These are phyloP conservation scores for Rotaria socialis DNA, from an alignment of 2,888 invertebrate genomes.

Conservation along the genomic window DNA sequence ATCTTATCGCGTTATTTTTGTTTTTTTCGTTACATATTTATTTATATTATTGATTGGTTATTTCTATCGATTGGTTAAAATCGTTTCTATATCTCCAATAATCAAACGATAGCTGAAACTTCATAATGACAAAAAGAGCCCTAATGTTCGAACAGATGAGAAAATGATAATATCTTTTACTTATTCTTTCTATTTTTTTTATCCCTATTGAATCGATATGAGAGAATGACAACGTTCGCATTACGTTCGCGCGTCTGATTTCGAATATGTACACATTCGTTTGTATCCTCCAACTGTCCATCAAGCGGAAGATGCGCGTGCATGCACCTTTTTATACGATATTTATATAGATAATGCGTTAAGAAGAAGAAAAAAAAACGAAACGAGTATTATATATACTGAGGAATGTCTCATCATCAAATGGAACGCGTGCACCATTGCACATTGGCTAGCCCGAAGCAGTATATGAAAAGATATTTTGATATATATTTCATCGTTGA, in stretches of 20 bases:
- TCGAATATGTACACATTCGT: not conserved
- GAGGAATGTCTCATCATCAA: constrained; percentile 32
- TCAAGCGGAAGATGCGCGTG: constrained; percentile 29
- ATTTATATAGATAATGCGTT: constrained; percentile 6
- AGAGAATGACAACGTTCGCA: constrained; percentile 5
- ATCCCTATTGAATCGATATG: constrained; percentile 6
- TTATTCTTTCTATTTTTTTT: not conserved
- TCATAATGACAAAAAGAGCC: not conserved
- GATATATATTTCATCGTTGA: constrained; percentile 18
- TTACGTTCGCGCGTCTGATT: constrained; percentile 25
- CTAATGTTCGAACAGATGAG: constrained; percentile 19
- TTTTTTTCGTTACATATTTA: not conserved
- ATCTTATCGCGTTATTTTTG: not conserved
- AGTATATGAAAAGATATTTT: not conserved
- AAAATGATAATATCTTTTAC: constrained; percentile 29
- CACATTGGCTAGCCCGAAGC: not conserved
- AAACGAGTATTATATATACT: not conserved
- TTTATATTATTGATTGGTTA: not conserved
- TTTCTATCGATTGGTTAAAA: not conserved
- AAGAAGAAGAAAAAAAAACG: not conserved
- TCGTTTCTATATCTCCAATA: not conserved
- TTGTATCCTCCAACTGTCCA: constrained; percentile 29
- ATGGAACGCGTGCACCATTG: constrained; percentile 11
- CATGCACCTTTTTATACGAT: not conserved
- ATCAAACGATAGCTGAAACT: not conserved